These are phyloP conservation scores for Edolisoma coerulescens DNA, from an alignment of 2,113 vertebrate species.

Conservation along the genomic window DNA sequence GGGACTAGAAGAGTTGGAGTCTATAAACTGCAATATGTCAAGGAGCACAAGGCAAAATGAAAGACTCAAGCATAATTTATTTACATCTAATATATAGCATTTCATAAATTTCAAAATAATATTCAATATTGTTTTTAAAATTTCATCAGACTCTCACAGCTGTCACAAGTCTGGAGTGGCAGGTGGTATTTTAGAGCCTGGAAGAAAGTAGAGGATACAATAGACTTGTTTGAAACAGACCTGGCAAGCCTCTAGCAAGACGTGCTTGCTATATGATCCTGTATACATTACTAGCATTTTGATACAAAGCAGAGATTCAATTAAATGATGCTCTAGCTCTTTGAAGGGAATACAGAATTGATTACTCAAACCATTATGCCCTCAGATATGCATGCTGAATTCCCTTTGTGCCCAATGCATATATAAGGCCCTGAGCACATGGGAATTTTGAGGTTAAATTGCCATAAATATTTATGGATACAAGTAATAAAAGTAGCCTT, in stretches of 20 bases:
- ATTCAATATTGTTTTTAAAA: neutral
- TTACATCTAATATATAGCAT: neutral
- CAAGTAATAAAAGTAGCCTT: slow-evolving; percentile 36
- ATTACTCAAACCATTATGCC: neutral
- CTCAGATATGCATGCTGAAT: neutral
- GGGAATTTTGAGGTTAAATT: slow-evolving; percentile 35
- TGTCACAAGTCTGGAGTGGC: neutral
- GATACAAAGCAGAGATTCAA: neutral
- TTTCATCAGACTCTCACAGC: neutral
- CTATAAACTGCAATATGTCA: neutral
- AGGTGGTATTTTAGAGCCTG: neutral
- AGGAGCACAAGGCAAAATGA: neutral
- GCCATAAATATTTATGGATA: slow-evolving; percentile 41
- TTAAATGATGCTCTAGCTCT: neutral
- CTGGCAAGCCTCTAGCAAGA: neutral
- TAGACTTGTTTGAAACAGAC: neutral
- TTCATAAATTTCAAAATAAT: slow-evolving; percentile 5
- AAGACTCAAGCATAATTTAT: neutral
- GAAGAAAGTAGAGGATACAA: neutral
- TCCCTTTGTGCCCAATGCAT: neutral
- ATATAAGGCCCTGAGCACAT: neutral
- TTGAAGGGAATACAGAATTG: neutral
- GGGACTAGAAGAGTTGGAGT: neutral
- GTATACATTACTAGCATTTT: neutral
- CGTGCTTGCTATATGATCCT: neutral